These are phyloP conservation scores for Bacillus rossius DNA, from an alignment of 1,140 invertebrate species.

Conservation along the genomic window DNA sequence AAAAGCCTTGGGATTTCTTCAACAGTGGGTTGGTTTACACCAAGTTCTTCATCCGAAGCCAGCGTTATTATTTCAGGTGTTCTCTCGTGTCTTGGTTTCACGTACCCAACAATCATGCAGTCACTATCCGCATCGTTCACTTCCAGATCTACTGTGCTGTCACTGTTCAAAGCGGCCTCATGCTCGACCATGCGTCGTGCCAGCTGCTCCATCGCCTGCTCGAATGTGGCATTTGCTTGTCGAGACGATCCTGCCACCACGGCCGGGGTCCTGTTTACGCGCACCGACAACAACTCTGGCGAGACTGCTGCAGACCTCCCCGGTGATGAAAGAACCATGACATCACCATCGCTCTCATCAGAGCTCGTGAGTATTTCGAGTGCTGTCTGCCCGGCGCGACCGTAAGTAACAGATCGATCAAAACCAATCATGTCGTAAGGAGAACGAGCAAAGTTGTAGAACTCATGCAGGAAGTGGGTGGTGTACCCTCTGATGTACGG, in stretches of 20 bases:
- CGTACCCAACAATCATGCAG: conserved; percentile 41
- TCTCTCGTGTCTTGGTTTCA: conserved; percentile 47
- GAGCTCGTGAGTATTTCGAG: not conserved
- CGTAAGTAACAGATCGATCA: conserved; percentile 49
- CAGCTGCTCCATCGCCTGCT: not conserved
- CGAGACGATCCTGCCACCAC: not conserved
- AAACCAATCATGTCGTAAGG: conserved; percentile 73
- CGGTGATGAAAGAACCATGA: not conserved
- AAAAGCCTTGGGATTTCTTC: too few species aligned
- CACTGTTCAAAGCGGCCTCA: not conserved
- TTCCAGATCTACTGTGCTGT: conserved; percentile 21
- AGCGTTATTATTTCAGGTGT: conserved; percentile 49
- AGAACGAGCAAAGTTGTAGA: conserved; percentile 78
- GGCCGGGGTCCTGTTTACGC: not conserved
- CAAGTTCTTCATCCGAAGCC: not conserved
- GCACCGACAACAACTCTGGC: not conserved
- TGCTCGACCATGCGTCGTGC: not conserved
- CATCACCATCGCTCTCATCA: not conserved
- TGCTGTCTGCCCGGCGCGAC: not conserved
- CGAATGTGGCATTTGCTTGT: not conserved
- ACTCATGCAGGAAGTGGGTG: conserved; percentile 84
- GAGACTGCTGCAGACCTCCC: not conserved
- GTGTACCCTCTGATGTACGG: conserved; percentile 54
- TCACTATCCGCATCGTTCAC: conserved; percentile 22
- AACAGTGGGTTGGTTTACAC: too few species aligned